Percentiles rank a stretch among this genome's conserved stretches.
These are phyloP conservation scores for Sarcoramphus papa DNA, from an alignment of 2,797 vertebrate genomes.

Conservation along the genomic window DNA sequence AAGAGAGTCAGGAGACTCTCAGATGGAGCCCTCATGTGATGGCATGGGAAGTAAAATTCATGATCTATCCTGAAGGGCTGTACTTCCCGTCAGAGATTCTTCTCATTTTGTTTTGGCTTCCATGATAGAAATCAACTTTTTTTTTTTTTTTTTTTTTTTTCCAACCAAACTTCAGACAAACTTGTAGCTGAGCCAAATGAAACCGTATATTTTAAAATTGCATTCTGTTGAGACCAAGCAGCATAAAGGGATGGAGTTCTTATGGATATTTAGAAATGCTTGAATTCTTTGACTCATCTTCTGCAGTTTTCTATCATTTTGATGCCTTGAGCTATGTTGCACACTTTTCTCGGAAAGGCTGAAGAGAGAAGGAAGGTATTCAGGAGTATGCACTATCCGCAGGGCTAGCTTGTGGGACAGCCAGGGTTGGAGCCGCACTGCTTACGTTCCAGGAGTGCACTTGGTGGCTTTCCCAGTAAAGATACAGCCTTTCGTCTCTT, in stretches of 20 bases:
- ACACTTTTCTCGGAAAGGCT: not conserved
- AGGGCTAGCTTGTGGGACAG: not conserved
- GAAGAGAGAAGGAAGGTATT: not conserved
- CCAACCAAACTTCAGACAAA: not conserved
- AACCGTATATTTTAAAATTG: not conserved
- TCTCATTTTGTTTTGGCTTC: not conserved
- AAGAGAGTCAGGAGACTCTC: not conserved
- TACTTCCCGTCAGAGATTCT: not conserved
- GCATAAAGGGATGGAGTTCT: not conserved
- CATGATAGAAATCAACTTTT: not conserved
- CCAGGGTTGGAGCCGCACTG: not conserved
- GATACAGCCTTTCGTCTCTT: not conserved
- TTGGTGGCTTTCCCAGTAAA: not conserved
- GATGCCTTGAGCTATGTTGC: not conserved
- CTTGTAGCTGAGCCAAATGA: not conserved
- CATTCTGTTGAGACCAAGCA: not conserved
- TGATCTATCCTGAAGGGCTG: not conserved
- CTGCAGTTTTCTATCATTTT: not conserved
- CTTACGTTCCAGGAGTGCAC: not conserved
- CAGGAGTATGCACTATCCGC: fast-evolving
- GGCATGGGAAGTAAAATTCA: not conserved
- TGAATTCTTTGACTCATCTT: not conserved
- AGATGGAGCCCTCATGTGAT: not conserved
- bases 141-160: not conserved
- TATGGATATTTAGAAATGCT: not conserved